These are phyloP conservation scores for Macaria notata DNA, from an alignment of 2,888 invertebrate species.

Conservation along the genomic window DNA sequence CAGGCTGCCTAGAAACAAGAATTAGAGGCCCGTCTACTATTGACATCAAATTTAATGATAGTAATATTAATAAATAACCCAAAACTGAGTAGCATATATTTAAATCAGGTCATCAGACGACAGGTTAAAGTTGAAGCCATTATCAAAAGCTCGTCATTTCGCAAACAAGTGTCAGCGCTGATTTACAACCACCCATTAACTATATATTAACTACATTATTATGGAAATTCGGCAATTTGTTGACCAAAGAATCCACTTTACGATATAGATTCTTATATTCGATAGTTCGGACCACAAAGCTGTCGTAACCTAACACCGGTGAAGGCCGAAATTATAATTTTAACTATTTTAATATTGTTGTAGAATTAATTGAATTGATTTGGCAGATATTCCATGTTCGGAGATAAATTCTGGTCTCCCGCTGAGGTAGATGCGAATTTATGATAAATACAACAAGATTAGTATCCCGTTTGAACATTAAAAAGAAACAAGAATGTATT, in stretches of 20 bases:
- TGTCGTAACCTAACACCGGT: conserved; percentile 22
- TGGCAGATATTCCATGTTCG: too few species aligned
- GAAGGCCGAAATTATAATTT: conserved; percentile 23
- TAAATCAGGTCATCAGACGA: conserved; percentile 13
- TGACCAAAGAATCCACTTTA: conserved; percentile 27
- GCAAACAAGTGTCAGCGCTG: conserved; percentile 18
- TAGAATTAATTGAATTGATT: conserved; percentile 7
- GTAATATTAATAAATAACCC: too few species aligned
- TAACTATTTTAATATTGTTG: conserved; percentile 16
- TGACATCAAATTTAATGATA: too few species aligned
- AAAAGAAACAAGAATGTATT: too few species aligned
- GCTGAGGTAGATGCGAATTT: not conserved
- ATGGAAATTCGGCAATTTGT: conserved; percentile 31
- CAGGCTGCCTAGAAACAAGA: too few species aligned
- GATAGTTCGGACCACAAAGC: conserved; percentile 15
- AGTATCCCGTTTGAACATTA: too few species aligned
- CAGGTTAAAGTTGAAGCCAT: conserved; percentile 20
- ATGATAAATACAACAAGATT: too few species aligned
- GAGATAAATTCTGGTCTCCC: too few species aligned
- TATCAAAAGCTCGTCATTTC: conserved; percentile 12
- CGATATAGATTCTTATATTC: conserved; percentile 22
- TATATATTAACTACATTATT: conserved; percentile 26
- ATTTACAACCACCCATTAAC: conserved; percentile 23
- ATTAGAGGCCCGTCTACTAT: too few species aligned
- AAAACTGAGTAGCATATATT: not conserved